These are phyloP conservation scores for Otolemur crassicaudatus DNA, from an alignment of 2,797 vertebrate genomes.

Conservation along the genomic window DNA sequence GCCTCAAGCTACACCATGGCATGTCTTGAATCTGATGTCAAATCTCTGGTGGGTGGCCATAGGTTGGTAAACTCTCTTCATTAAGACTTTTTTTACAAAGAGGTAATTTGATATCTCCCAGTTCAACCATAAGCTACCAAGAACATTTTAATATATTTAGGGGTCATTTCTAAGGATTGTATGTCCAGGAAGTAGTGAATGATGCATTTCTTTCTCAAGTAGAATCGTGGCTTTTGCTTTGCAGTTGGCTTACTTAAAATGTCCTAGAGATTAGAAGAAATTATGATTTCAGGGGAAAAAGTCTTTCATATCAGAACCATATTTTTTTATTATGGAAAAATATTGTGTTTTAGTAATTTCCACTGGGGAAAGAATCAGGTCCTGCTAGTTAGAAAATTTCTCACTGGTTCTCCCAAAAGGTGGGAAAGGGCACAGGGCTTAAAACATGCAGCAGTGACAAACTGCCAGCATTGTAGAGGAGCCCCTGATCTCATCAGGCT, in stretches of 20 bases:
- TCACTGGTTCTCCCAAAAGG: background rate
- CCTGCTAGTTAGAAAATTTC: background rate
- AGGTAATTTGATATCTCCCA: background rate
- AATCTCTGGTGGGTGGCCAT: background rate
- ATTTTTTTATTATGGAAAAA: background rate
- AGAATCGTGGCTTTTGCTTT: background rate
- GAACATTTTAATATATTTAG: background rate
- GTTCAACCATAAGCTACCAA: background rate
- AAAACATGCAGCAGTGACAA: no score
- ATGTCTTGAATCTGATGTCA: background rate
- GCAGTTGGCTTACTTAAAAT: background rate
- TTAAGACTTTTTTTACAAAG: background rate
- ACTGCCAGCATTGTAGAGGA: no score
- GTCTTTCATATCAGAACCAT: background rate
- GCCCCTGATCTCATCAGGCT: no score
- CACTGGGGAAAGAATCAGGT: background rate
- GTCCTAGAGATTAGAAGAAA: background rate
- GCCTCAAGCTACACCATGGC: background rate
- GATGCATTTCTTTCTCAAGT: background rate
- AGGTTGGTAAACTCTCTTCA: background rate
- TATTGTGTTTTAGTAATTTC: conserved; percentile 4
- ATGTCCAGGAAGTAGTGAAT: background rate
- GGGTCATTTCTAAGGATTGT: background rate
- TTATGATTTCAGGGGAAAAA: background rate
- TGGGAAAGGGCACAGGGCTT: no score